Conservation (phyloP, 2,113 vertebrate genomes). For the Archocentrus centrarchus region DNA sequence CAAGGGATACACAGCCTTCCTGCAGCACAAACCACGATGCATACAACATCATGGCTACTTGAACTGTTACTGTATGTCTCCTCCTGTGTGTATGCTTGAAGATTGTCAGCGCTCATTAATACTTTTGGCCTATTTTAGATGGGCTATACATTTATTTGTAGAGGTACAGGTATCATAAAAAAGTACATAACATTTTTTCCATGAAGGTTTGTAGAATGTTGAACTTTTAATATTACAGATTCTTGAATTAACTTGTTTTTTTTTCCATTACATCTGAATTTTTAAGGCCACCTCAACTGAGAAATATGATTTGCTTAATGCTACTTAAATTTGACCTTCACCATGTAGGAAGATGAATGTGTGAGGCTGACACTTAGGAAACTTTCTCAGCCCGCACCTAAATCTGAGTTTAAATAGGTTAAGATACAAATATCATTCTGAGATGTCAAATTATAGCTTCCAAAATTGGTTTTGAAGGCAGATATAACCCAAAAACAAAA, state of each 20-base stretch:
- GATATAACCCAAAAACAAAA: not conserved
- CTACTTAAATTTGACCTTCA: constrained; percentile 15
- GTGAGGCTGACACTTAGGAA: not conserved
- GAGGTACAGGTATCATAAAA: not conserved
- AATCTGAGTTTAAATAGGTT: not conserved
- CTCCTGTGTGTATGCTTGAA: not conserved
- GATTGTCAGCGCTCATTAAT: not conserved
- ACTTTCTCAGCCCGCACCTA: not conserved
- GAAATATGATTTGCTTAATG: not conserved
- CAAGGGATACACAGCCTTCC: constrained; percentile 17
- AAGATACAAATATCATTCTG: not conserved
- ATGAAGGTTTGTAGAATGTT: not conserved
- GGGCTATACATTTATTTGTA: constrained; percentile 12
- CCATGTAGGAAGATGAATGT: not conserved
- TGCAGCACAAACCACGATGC: constrained; percentile 20
- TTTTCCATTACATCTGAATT: constrained; percentile 4
- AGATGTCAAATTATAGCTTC: not conserved
- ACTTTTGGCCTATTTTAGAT: not conserved
- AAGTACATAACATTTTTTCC: not conserved
- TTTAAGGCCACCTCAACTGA: not conserved
- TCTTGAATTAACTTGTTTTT: not conserved
- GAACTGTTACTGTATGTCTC: not conserved
- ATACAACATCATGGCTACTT: constrained; percentile 2
- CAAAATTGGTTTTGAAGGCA: not conserved
- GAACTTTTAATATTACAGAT: constrained; percentile 1